Percentiles rank a stretch among this genome's conserved stretches.
phyloP scores from a whole-genome alignment of 2,113 vertebrate species.

The Varanus komodoensis region DNA sequence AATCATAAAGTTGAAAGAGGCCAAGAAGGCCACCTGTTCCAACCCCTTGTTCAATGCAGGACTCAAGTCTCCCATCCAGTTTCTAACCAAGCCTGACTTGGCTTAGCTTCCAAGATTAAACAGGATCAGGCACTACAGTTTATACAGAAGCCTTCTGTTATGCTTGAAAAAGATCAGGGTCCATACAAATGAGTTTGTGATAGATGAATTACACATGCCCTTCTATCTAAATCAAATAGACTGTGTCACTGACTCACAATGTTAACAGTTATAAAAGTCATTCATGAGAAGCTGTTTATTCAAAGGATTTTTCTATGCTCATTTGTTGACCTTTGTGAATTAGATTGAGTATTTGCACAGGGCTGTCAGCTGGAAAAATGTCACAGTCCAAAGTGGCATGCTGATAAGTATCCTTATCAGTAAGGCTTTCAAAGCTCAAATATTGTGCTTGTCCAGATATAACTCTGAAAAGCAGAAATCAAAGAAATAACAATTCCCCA shows the following conservation, averaged over 20 bases:
- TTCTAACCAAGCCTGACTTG: too few species aligned
- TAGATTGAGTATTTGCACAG: constrained; percentile 41
- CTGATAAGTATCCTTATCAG: constrained; percentile 8
- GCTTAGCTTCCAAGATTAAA: too few species aligned
- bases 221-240: constrained; percentile 45
- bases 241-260: background rate
- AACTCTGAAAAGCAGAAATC: constrained; percentile 21
- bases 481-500: too few species aligned
- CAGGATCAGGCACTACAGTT: too few species aligned
- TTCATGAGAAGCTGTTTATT: constrained; percentile 50
- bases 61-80: too few species aligned
- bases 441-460: background rate
- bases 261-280: constrained; percentile 39
- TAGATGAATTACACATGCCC: constrained; percentile 32
- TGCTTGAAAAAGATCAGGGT: background rate
- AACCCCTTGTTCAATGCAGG: too few species aligned
- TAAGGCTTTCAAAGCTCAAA: constrained; percentile 27
- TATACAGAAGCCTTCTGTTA: too few species aligned
- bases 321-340: constrained; percentile 38
- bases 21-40: too few species aligned
- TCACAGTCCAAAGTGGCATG: constrained; percentile 23
- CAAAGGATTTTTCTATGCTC: rapidly evolving
- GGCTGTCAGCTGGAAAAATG: constrained; percentile 39
- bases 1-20: too few species aligned
- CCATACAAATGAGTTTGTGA: constrained; percentile 39